Percentiles rank a stretch among this genome's conserved stretches.
phyloP scores from a whole-genome alignment of 2,888 invertebrate species.

The Belgica antarctica region DNA sequence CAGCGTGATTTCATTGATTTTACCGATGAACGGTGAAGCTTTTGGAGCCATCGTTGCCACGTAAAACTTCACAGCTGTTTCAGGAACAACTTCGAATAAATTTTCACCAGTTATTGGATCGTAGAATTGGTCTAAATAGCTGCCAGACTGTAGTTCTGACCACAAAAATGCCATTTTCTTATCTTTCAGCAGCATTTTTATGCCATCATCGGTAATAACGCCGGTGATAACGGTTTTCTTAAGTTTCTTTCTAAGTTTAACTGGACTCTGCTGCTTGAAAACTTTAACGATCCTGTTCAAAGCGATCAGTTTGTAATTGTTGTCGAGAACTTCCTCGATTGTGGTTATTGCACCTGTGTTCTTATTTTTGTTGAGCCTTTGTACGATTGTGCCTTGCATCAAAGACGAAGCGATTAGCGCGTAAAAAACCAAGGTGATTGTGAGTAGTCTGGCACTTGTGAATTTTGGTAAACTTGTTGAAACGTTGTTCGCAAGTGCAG shows the following conservation, averaged over 20 bases:
- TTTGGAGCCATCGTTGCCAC: constrained; percentile 3
- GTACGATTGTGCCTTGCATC: constrained; percentile 10
- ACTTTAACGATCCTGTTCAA: no score
- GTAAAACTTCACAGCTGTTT: constrained; percentile 14
- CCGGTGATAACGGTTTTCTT: no score
- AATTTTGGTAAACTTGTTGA: no score
- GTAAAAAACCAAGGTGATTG: background rate
- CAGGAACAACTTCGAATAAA: constrained; percentile 1
- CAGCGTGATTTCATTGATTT: background rate
- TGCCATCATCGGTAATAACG: no score
- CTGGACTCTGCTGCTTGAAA: background rate
- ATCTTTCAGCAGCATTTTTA: background rate
- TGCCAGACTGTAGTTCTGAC: background rate
- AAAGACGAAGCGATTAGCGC: background rate
- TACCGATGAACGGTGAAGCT: background rate
- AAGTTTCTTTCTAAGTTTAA: background rate
- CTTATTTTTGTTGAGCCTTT: background rate
- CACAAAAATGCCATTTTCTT: background rate
- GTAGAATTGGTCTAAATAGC: constrained; percentile 1
- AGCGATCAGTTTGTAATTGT: background rate
- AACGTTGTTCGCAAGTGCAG: background rate
- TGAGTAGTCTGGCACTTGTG: background rate
- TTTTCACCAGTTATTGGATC: constrained; percentile 28
- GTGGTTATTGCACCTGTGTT: background rate
- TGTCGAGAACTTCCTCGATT: background rate